Evolutionary conservation across 2,888 invertebrate genomes (phyloP), one percentile per base, ranked within the genome.

Genomic region (Chelonus formosanus): DNA sequence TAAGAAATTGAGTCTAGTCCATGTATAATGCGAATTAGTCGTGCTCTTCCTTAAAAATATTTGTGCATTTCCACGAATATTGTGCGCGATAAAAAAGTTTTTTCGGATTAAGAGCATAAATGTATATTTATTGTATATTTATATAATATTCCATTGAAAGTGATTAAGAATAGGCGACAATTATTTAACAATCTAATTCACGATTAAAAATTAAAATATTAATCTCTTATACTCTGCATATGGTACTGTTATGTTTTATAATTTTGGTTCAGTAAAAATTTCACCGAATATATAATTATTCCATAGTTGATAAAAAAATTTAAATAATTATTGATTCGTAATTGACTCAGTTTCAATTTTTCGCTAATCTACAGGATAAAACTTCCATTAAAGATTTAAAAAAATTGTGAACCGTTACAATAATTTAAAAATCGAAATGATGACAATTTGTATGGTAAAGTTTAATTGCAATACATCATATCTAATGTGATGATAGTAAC

Each of bases 1-100:
- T 83, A 83, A 84, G 82, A 79, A 83, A 82, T 84, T 79, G 76
- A 83, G 77, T 84, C 84, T 84, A 84, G 84, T 84, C 84, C 82
- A 80, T 78, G 80, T 80, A 79, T 78, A 76, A 81, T 79, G 77
- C 80, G 79, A 82, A 80, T 78, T 69, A 70, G 74, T 75, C 75
- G 75, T 81, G 81, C 80, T 80, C 80, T 75, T 74, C 78, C 77
- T 78, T 80, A 80, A 78, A 80, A 74, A 69, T 34, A 67, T 67
- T 62, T 62, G 63, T 63, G 68, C 69, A 69, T 71, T 70, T 67
- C 5, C 57, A 60, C 62, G 20, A 20, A 20, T 20, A 20, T 20
- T 20, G 20, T 20, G 20, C 20, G 20, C 20, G 20, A 20, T 52
- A 47, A 35, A 62, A 36, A 43, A 20, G 20, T 76, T 74, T 80